phyloP scores from a whole-genome alignment of 2,888 invertebrate genomes.

The Tipula lateralis region DNA sequence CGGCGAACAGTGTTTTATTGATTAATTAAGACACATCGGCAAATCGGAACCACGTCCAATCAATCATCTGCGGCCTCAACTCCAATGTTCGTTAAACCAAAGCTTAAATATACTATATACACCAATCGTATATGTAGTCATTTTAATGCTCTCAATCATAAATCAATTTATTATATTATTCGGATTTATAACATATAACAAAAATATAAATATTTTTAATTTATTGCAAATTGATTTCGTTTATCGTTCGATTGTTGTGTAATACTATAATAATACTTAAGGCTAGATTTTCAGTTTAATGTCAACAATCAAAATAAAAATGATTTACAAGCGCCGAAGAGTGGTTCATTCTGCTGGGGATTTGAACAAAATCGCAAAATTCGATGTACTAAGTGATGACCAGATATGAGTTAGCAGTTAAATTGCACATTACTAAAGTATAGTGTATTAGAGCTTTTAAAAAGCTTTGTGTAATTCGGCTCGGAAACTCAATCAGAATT shows the following conservation, averaged over 20 bases:
- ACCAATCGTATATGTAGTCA: neutral
- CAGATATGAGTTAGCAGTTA: no score
- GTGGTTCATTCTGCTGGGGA: no score
- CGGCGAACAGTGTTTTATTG: neutral
- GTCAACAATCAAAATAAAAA: neutral
- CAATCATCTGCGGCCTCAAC: neutral
- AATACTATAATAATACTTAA: neutral
- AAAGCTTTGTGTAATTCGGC: no score
- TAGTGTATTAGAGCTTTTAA: no score
- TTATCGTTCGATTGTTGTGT: neutral
- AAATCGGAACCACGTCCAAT: neutral
- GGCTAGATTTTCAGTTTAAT: neutral
- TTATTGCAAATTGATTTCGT: slow-evolving; percentile 19
- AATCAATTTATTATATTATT: neutral
- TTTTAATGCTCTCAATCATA: neutral
- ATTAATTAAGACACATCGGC: slow-evolving; percentile 3
- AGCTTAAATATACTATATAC: neutral
- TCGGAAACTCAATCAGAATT: no score
- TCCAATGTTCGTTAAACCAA: neutral
- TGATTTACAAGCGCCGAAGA: neutral
- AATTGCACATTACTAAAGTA: no score
- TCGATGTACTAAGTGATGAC: no score
- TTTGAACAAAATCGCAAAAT: no score
- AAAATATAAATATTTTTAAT: neutral
- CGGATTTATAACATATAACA: neutral